Evolutionary conservation across 1,140 invertebrate genomes (phyloP), one percentile per base, ranked within the genome.

Genomic region (Brachionus manjavacas): DNA sequence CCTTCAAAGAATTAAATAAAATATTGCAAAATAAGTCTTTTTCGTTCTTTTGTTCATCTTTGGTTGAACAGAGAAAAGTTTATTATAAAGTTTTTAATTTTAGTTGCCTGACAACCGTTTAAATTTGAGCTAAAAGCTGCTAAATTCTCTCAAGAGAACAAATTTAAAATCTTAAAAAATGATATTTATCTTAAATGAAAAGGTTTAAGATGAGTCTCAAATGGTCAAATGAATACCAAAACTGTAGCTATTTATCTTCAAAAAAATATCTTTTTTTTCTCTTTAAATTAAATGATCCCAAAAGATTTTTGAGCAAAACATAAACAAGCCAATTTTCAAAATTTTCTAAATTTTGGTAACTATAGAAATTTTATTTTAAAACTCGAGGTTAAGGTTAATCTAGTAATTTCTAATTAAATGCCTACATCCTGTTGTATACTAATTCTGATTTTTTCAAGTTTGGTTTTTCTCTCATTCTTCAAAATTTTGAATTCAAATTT

Each of bases 1-100:
- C 9, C 20, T 60, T 20, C 16, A 0, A 20, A 60, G 16, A 60
- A 7, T 41, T 41, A 39, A 74, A 41, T 41, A 49, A 76, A 25
- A 76, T 52, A 76, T 76, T 76, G 41, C 72, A 76, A 76, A 76
- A 76, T 76, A 76, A 76, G 72, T 76, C 46, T 76, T 76, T 46
- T 49, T 76, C 20, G 23, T 76, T 25, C 20, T 25, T 49, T 49
- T 49, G 8, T 76, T 52, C 23, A 49, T 46, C 46, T 76, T 76
- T 49, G 12, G 20, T 76, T 49, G 20, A 49, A 39, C 16, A 41
- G 16, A 49, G 41, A 49, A 20, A 49, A 49, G 23, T 49, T 76
- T 76, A 49, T 76, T 46, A 23, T n/a, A 23, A 20, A 49, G 20
- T 49, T 41, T 41, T 41, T 35, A 41, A 35, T 20, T 46, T 49